Evolutionary conservation across 2,113 vertebrate genomes (phyloP).

Genomic region (Gnathonemus echidnorhynchus): DNA sequence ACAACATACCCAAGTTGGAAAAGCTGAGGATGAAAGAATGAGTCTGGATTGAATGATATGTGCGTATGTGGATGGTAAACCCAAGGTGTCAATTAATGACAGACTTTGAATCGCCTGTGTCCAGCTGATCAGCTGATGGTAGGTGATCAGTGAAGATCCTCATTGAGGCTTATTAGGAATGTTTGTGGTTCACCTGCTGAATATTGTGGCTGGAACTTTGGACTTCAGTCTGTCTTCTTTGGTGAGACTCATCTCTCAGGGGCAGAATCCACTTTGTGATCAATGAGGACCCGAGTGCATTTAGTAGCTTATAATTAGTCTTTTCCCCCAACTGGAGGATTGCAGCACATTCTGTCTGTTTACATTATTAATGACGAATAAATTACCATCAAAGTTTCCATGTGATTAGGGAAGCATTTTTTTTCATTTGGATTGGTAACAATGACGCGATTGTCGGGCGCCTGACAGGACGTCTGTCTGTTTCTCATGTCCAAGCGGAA

Average conservation of each 20-base stretch:
- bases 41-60: not conserved
- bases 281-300: conserved; percentile 32
- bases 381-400: conserved; percentile 33
- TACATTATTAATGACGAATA: conserved; percentile 44
- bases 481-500: not conserved
- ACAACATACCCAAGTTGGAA: not conserved
- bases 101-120: not conserved
- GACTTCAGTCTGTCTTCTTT: conserved; percentile 7
- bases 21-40: not conserved
- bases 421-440: conserved; percentile 19
- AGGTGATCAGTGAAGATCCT: not conserved
- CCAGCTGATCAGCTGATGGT: not conserved
- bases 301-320: conserved; percentile 44
- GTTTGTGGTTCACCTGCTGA: conserved; percentile 12
- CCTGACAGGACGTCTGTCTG: not conserved
- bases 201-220: conserved; percentile 8
- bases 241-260: conserved; percentile 13
- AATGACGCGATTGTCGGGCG: conserved; percentile 1
- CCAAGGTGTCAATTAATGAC: not conserved
- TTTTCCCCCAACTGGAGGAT: conserved; percentile 27
- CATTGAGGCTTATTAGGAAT: not conserved
- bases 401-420: conserved; percentile 20
- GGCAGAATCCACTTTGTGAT: conserved; percentile 27
- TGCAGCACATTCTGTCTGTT: conserved; percentile 37
- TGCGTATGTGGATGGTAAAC: not conserved